These are phyloP conservation scores for Dreissena rostriformis DNA, from an alignment of 1,140 invertebrate genomes.

Conservation along the genomic window DNA sequence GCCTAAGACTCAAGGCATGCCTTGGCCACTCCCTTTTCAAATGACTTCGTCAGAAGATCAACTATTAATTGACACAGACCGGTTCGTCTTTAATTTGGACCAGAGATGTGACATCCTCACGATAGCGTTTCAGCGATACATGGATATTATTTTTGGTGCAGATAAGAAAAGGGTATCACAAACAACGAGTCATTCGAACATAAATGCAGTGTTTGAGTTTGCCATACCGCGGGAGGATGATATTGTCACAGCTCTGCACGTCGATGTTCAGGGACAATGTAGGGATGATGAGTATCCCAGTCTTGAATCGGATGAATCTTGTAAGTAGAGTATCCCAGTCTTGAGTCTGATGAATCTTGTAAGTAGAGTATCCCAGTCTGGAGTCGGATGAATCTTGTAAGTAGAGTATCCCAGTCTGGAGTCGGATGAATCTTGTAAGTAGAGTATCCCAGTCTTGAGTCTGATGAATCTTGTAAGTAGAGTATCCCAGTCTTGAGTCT, in stretches of 20 bases:
- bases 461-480: slow-evolving; percentile 69
- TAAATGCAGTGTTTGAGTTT: background rate
- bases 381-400: too few species aligned
- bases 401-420: slow-evolving; percentile 41
- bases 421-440: slow-evolving; percentile 76
- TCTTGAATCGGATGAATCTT: slow-evolving; percentile 72
- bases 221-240: background rate
- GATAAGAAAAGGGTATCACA: slow-evolving; percentile 38
- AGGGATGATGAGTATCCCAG: slow-evolving; percentile 64
- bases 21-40: slow-evolving; percentile 40
- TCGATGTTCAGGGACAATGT: slow-evolving; percentile 9
- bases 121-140: slow-evolving; percentile 65
- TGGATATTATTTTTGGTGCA: slow-evolving; percentile 60
- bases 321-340: background rate
- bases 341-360: background rate
- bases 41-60: slow-evolving; percentile 41
- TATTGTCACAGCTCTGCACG: slow-evolving; percentile 10
- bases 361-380: too few species aligned
- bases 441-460: slow-evolving; percentile 62
- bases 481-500: slow-evolving; percentile 64
- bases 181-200: background rate
- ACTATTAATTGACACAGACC: slow-evolving; percentile 21
- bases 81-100: background rate
- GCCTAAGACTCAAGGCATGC: slow-evolving; percentile 5
- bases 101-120: slow-evolving; percentile 59